These are phyloP conservation scores for Oxystoma pomonae DNA, from an alignment of 2,888 invertebrate species.

Conservation along the genomic window DNA sequence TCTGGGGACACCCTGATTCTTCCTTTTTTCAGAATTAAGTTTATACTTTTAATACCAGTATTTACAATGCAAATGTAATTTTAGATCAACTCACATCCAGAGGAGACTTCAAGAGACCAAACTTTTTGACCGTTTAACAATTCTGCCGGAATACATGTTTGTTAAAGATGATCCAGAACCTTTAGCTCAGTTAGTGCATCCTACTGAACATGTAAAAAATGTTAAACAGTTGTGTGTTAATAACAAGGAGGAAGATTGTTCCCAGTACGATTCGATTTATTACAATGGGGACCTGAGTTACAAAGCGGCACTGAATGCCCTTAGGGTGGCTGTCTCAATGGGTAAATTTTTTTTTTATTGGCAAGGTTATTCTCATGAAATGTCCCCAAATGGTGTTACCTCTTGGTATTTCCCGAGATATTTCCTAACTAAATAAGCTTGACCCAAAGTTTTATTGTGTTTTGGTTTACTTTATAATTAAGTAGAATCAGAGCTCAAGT, in stretches of 20 bases:
- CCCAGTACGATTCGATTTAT: conserved; percentile 17
- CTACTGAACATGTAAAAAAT: background rate
- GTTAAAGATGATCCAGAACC: conserved; percentile 1
- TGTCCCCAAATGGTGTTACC: too few relatives aligned
- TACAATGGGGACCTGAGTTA: conserved; percentile 9
- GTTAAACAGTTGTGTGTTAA: conserved; percentile 4
- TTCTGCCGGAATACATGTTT: background rate
- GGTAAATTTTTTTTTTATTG: too few relatives aligned
- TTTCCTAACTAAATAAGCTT: too few relatives aligned
- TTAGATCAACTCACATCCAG: background rate
- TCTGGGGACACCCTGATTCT: too few relatives aligned
- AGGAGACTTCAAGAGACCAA: background rate
- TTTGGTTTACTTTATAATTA: too few relatives aligned
- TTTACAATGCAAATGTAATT: too few relatives aligned
- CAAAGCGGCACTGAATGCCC: conserved; percentile 4
- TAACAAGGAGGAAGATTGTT: background rate
- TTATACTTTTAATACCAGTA: too few relatives aligned
- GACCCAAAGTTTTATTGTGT: too few relatives aligned
- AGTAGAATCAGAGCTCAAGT: too few relatives aligned
- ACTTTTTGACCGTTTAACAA: background rate
- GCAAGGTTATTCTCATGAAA: too few relatives aligned
- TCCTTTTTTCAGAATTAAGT: too few relatives aligned
- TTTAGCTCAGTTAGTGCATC: conserved; percentile 7
- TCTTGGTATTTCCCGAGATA: too few relatives aligned
- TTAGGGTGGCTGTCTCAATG: conserved; percentile 15